Conservation (phyloP, 2,888 invertebrate species). For the Hypomecis atomaria region DNA sequence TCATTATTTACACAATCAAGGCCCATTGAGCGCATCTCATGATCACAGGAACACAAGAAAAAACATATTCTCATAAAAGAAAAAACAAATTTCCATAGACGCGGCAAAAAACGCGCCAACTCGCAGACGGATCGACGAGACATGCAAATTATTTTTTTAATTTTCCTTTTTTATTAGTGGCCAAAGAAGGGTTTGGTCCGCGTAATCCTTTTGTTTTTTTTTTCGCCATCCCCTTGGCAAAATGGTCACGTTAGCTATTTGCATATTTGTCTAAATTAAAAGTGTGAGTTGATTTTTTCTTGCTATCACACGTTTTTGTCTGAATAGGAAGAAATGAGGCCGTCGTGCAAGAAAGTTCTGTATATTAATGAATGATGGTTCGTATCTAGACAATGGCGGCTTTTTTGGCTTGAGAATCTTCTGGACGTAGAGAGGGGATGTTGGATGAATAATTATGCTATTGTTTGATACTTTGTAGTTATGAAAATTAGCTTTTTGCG, state of each 20-base stretch:
- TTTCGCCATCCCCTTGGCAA: conserved; percentile 70
- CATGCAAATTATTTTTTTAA: conserved; percentile 78
- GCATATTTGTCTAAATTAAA: conserved; percentile 81
- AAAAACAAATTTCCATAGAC: conserved; percentile 61
- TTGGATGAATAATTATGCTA: conserved; percentile 16
- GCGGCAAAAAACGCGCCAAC: conserved; percentile 61
- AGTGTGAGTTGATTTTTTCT: conserved; percentile 73
- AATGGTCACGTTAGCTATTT: conserved; percentile 82
- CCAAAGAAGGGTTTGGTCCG: conserved; percentile 76
- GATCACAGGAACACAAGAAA: conserved; percentile 68
- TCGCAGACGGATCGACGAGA: conserved; percentile 55
- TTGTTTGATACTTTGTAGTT: conserved; percentile 20
- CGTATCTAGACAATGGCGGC: conserved; percentile 55
- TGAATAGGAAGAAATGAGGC: conserved; percentile 68
- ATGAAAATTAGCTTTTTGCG: conserved; percentile 23
- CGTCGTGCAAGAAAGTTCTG: conserved; percentile 63
- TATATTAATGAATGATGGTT: conserved; percentile 63
- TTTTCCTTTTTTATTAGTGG: conserved; percentile 65
- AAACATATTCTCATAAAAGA: conserved; percentile 75
- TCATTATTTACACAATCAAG: conserved; percentile 17
- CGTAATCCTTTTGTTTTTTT: conserved; percentile 75
- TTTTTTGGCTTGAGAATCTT: conserved; percentile 56
- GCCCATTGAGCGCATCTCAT: conserved; percentile 35
- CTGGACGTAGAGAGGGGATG: conserved; percentile 40
- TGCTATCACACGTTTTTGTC: conserved; percentile 79